These are phyloP conservation scores for Drosophila albomicans DNA, from an alignment of 1,140 invertebrate genomes.

Conservation along the genomic window DNA sequence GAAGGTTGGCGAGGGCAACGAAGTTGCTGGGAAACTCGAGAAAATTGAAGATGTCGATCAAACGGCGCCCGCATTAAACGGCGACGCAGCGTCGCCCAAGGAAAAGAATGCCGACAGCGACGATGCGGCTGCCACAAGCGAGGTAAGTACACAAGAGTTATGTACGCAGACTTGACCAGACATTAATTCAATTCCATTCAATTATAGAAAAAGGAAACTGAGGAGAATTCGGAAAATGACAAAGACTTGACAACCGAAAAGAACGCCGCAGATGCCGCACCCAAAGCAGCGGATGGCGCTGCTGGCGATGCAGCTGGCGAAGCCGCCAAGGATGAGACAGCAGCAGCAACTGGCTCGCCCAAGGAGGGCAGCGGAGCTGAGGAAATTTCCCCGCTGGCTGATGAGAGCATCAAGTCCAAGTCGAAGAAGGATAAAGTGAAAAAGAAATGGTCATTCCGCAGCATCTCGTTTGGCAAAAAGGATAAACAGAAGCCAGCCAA, in stretches of 20 bases:
- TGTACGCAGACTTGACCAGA: neutral
- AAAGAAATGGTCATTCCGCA: constrained; percentile 94
- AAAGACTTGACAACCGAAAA: constrained; percentile 89
- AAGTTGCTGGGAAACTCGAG: constrained; percentile 89
- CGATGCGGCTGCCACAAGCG: constrained; percentile 56
- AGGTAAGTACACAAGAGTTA: constrained; percentile 54
- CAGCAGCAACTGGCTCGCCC: constrained; percentile 48
- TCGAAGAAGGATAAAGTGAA: constrained; percentile 93
- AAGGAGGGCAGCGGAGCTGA: constrained; percentile 85
- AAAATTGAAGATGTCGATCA: constrained; percentile 90
- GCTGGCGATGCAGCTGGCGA: constrained; percentile 81
- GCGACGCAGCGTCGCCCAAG: constrained; percentile 88
- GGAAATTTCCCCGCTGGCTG: constrained; percentile 85
- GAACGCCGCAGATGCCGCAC: constrained; percentile 60
- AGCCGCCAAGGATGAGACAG: constrained; percentile 72
- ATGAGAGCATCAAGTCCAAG: constrained; percentile 89
- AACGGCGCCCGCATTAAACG: constrained; percentile 88
- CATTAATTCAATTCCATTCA: neutral
- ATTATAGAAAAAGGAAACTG: constrained; percentile 88
- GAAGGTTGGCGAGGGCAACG: constrained; percentile 89
- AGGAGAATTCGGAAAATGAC: constrained; percentile 88
- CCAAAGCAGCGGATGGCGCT: constrained; percentile 71
- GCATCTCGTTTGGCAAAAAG: constrained; percentile 93
- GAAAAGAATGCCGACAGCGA: constrained; percentile 85
- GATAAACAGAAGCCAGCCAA: constrained; percentile 92